Evolutionary conservation across 2,113 vertebrate species (phyloP).

Genomic region (Ciconia maguari): DNA sequence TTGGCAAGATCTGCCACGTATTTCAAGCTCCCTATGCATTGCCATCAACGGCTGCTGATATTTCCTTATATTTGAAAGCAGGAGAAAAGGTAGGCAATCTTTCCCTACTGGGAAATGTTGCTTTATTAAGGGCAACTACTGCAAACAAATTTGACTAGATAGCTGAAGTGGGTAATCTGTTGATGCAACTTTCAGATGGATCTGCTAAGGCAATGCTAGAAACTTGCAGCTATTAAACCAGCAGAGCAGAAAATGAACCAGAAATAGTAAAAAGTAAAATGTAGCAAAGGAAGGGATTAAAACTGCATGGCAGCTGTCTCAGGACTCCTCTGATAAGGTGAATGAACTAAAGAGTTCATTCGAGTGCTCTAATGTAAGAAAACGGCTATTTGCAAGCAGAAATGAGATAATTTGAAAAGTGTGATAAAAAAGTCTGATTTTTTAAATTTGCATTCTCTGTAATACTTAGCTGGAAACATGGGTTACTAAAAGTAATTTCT

Average conservation of each 20-base stretch:
- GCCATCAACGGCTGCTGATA: background rate
- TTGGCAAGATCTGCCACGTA: background rate
- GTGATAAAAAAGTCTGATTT: background rate
- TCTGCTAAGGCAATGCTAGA: slow-evolving; percentile 9
- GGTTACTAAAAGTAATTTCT: background rate
- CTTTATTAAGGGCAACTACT: background rate
- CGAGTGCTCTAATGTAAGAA: background rate
- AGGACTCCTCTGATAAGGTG: slow-evolving; percentile 53
- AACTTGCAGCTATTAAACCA: slow-evolving; percentile 61
- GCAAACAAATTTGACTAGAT: background rate
- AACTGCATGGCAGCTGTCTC: slow-evolving; percentile 54
- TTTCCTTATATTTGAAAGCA: background rate
- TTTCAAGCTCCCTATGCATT: background rate
- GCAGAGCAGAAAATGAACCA: slow-evolving; percentile 67
- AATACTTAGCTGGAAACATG: background rate
- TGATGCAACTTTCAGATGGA: slow-evolving; percentile 22
- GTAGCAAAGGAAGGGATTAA: slow-evolving; percentile 31
- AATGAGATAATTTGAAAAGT: slow-evolving; percentile 22
- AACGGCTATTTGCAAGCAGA: slow-evolving; percentile 33
- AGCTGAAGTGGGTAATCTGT: background rate
- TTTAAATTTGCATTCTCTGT: background rate
- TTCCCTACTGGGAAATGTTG: background rate
- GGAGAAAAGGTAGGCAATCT: background rate
- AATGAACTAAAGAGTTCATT: slow-evolving; percentile 28
- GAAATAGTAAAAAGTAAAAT: slow-evolving; percentile 40